Evolutionary conservation across 2,797 vertebrate species (phyloP).

Genomic region (Phataginus tetradactyla): DNA sequence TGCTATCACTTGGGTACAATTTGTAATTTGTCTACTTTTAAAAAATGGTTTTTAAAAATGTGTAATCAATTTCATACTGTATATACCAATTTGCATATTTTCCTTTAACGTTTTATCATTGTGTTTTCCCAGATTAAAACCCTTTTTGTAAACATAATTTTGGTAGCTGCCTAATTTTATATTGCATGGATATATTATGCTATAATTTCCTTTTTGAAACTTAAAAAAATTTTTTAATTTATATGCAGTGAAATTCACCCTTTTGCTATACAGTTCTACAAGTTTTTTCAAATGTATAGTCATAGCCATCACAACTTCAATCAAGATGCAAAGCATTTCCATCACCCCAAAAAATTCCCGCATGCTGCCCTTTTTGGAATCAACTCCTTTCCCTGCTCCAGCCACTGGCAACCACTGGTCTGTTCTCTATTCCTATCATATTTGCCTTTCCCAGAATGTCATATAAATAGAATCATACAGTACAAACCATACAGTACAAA

Average conservation of each 20-base stretch:
- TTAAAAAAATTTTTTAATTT: neutral
- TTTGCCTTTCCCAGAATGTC: neutral
- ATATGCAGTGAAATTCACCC: neutral
- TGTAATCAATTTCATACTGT: neutral
- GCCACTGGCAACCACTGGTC: neutral
- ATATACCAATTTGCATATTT: neutral
- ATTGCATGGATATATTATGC: too few relatives aligned
- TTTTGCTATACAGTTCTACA: neutral
- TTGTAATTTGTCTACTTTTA: neutral
- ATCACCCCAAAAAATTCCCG: neutral
- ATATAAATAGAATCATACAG: too few relatives aligned
- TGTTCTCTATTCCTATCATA: too few relatives aligned
- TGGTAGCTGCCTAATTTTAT: neutral
- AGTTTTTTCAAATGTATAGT: neutral
- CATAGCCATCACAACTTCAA: neutral
- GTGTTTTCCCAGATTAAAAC: neutral
- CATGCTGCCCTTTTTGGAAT: neutral
- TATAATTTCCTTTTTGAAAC: neutral
- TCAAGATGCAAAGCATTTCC: neutral
- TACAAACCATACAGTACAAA: too few relatives aligned
- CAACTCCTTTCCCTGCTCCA: accelerated
- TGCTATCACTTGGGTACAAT: neutral
- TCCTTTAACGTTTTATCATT: neutral
- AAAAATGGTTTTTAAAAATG: neutral
- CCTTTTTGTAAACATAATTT: neutral